phyloP scores from a whole-genome alignment of 2,888 invertebrate species.

The Apotomis capreana region DNA sequence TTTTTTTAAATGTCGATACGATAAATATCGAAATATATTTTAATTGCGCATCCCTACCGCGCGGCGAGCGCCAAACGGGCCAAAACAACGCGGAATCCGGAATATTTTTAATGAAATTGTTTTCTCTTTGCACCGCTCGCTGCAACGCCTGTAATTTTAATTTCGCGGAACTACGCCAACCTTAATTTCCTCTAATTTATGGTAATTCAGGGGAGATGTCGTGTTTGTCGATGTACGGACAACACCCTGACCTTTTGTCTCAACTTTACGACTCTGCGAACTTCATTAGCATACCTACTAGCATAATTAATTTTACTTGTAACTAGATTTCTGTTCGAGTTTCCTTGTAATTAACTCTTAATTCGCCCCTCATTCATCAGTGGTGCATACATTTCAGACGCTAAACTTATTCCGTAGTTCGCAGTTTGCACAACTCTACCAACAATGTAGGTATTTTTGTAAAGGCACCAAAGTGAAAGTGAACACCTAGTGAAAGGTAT shows the following conservation, averaged over 20 bases:
- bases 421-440: neutral
- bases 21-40: too few relatives aligned
- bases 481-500: too few relatives aligned
- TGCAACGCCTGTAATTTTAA: slow-evolving; percentile 54
- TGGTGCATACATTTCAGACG: slow-evolving; percentile 7
- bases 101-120: slow-evolving; percentile 66
- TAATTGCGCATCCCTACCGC: too few relatives aligned
- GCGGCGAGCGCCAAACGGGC: slow-evolving; percentile 32
- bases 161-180: slow-evolving; percentile 50
- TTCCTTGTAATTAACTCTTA: slow-evolving; percentile 34
- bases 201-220: slow-evolving; percentile 53
- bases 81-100: slow-evolving; percentile 48
- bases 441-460: neutral
- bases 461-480: too few relatives aligned
- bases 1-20: too few relatives aligned
- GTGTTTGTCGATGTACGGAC: slow-evolving; percentile 42
- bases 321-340: slow-evolving; percentile 31
- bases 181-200: slow-evolving; percentile 59
- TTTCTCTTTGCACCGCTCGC: slow-evolving; percentile 48
- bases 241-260: slow-evolving; percentile 40
- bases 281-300: slow-evolving; percentile 40
- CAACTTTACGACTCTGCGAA: slow-evolving; percentile 25
- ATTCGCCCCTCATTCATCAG: slow-evolving; percentile 24
- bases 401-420: neutral
- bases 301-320: slow-evolving; percentile 39